These are phyloP conservation scores for Eurypyga helias DNA, from an alignment of 2,113 vertebrate genomes.

Conservation along the genomic window DNA sequence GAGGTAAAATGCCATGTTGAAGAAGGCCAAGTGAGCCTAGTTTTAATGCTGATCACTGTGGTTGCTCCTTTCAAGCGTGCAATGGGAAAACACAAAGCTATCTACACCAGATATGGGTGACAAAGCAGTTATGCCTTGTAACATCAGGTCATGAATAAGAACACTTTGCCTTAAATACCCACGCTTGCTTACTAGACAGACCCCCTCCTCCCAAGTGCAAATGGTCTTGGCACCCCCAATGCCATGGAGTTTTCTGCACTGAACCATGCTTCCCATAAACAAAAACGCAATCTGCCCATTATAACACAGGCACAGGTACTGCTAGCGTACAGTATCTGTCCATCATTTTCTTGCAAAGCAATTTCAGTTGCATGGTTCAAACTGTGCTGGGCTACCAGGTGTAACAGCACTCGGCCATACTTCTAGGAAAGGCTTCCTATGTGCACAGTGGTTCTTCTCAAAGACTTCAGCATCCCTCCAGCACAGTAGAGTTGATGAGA, in stretches of 20 bases:
- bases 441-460: neutral
- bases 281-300: neutral
- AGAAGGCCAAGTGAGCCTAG: neutral
- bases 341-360: neutral
- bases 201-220: neutral
- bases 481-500: neutral
- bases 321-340: neutral
- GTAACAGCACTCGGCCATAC: neutral
- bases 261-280: neutral
- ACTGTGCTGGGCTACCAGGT: neutral
- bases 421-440: neutral
- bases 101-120: neutral
- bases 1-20: neutral
- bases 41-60: neutral
- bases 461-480: neutral
- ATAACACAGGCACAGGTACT: neutral
- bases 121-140: neutral
- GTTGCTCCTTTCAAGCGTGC: neutral
- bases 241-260: neutral
- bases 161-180: neutral
- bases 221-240: fast-evolving
- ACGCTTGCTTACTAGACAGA: neutral
- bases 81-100: neutral
- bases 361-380: neutral
- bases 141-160: neutral